Evolutionary conservation across 2,113 vertebrate genomes (phyloP).

Genomic region (Poeciliopsis occidentalis): DNA sequence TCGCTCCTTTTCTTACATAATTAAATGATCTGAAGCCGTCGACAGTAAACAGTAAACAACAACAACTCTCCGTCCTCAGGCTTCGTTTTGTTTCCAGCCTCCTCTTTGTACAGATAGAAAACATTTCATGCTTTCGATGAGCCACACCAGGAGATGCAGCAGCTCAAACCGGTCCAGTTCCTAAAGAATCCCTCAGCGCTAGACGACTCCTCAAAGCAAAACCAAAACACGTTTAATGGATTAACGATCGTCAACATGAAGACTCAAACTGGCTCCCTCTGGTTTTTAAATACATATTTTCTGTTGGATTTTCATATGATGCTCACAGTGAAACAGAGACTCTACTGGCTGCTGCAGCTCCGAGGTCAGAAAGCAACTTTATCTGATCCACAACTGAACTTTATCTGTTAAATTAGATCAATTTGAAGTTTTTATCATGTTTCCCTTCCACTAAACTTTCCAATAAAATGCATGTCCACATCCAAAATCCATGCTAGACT

Average conservation of each 20-base stretch:
- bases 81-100: constrained; percentile 10
- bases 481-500: too few relatives aligned
- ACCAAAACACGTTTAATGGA: neutral
- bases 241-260: neutral
- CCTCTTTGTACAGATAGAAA: constrained; percentile 5
- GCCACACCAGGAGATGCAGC: neutral
- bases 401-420: too few relatives aligned
- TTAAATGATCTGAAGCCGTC: constrained; percentile 44
- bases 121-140: neutral
- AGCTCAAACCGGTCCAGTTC: neutral
- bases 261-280: neutral
- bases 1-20: constrained; percentile 44
- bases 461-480: too few relatives aligned
- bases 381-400: too few relatives aligned
- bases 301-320: too few relatives aligned
- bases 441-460: too few relatives aligned
- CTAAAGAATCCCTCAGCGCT: too few relatives aligned
- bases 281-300: neutral
- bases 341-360: too few relatives aligned
- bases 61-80: constrained; percentile 30
- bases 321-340: too few relatives aligned
- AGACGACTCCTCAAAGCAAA: neutral
- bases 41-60: constrained; percentile 56
- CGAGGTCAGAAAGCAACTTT: too few relatives aligned
- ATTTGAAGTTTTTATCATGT: too few relatives aligned